Evolutionary conservation across 1,140 invertebrate species (phyloP).

Genomic region (Tyrophagus putrescentiae): DNA sequence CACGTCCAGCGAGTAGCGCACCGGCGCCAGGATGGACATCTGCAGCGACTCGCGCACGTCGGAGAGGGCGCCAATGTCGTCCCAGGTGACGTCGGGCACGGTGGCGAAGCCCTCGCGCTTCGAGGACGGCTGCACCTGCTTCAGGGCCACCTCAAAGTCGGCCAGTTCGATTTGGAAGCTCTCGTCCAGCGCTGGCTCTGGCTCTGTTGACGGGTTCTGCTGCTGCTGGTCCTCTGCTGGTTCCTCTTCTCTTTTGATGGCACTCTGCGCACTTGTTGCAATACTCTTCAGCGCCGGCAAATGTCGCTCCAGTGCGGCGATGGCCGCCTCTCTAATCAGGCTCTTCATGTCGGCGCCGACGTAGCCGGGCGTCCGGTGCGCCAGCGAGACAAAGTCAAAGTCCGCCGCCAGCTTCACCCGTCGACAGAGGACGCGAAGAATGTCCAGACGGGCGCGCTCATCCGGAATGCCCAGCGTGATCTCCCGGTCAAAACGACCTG

Average conservation of each 20-base stretch:
- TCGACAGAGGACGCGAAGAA: conserved; percentile 44
- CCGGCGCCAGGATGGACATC: conserved; percentile 47
- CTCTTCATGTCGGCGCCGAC: conserved; percentile 86
- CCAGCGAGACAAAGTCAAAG: conserved; percentile 54
- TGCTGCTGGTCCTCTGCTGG: neutral
- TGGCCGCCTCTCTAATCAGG: conserved; percentile 66
- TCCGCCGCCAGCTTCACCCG: conserved; percentile 50
- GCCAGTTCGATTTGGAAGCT: conserved; percentile 12
- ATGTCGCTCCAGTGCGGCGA: conserved; percentile 56
- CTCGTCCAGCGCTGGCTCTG: neutral
- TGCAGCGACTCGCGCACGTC: conserved; percentile 68
- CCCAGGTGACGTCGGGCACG: conserved; percentile 91
- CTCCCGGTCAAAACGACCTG: conserved; percentile 80
- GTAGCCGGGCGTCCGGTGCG: conserved; percentile 80
- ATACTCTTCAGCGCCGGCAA: neutral
- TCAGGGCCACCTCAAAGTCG: conserved; percentile 22
- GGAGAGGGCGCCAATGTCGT: conserved; percentile 81
- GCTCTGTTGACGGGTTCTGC: neutral
- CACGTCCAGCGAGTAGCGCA: conserved; percentile 64
- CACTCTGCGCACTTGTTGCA: no score
- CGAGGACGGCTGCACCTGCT: conserved; percentile 23
- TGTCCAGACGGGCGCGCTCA: conserved; percentile 48
- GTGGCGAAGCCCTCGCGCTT: conserved; percentile 94
- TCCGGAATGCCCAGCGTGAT: conserved; percentile 79
- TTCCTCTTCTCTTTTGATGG: neutral